Evolutionary conservation across 2,888 invertebrate species (phyloP), one percentile per base, ranked within the genome.

Genomic region (Tribolium freemani): DNA sequence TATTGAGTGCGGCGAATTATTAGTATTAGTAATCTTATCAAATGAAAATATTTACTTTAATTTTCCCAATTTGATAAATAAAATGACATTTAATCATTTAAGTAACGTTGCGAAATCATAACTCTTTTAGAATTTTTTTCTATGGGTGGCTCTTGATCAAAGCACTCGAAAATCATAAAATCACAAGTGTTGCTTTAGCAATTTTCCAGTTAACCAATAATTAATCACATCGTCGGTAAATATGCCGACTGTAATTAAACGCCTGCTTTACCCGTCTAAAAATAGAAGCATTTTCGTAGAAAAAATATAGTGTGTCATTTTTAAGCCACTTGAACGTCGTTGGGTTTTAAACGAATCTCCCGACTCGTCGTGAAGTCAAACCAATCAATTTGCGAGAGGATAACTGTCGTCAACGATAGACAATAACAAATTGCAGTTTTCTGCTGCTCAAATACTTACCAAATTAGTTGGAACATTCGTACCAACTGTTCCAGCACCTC

Each of bases 371-470:
- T 21, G 6, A 21, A 21, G 51, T 53, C 51, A 53, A 53, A 53
- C 6, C 21, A 53, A 54, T 54, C 54, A 54, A 54, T 54, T 54
- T 54, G 30, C 30, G 54, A 30, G 30, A 0, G 20, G 51, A 16
- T 51, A 54, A 30, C 30, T 54, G 54, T 54, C 54, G 10, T 54
- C 31, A 20, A 3, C 51, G 20, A 20, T 51, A 51, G 54, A 30
- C 54, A 31, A 26, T 31, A 54, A 54, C 30, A 54, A 54, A 54
- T 54, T 54, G 8, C 30, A 54, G 30, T 54, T 54, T 54, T 30
- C 26, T 54, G 13, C 30, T 31, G 21, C 9, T 20, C 8, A 8
- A 53, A 53, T 53, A 53, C 54, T 5, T 3, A 20, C 31, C 9
- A 6, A n/a, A 54, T 30, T 26, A 30, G 30, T 54, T 31, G 13